Conservation (phyloP, 1,140 invertebrate genomes). For the Melitaea cinxia region DNA sequence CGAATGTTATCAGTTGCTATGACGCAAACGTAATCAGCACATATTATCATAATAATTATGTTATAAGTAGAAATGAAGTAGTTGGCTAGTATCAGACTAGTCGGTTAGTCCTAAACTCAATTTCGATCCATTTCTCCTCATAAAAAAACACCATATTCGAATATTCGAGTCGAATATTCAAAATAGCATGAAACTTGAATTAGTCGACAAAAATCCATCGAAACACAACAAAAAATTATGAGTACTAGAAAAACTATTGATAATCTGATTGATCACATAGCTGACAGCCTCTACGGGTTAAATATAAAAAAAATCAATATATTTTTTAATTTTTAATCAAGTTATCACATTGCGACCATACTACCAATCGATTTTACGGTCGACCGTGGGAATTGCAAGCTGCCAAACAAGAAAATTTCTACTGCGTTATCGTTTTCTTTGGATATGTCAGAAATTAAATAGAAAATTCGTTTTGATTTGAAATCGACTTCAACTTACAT, state of each 20-base stretch:
- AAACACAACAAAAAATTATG: neutral
- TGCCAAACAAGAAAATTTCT: neutral
- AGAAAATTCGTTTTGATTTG: neutral
- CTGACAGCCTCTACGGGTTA: neutral
- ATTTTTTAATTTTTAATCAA: constrained; percentile 3
- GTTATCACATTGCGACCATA: constrained; percentile 2
- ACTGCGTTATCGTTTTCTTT: neutral
- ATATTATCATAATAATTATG: no score
- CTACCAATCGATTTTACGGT: constrained; percentile 16
- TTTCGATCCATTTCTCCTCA: no score
- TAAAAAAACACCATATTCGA: no score
- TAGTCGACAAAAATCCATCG: no score
- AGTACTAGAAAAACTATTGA: constrained; percentile 2
- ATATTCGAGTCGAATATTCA: no score
- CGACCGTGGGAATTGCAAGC: constrained; percentile 12
- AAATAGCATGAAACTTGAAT: no score
- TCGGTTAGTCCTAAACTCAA: no score
- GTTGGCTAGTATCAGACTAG: no score
- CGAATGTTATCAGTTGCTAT: no score
- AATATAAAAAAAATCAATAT: constrained; percentile 8
- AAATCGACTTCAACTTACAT: no score
- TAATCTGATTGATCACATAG: neutral
- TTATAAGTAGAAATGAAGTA: no score
- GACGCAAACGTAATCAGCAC: no score
- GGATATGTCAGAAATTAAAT: neutral